Percentiles rank a stretch among this genome's conserved stretches.
phyloP scores from a whole-genome alignment of 2,888 invertebrate species.

The Leptopilina drosophilae region DNA sequence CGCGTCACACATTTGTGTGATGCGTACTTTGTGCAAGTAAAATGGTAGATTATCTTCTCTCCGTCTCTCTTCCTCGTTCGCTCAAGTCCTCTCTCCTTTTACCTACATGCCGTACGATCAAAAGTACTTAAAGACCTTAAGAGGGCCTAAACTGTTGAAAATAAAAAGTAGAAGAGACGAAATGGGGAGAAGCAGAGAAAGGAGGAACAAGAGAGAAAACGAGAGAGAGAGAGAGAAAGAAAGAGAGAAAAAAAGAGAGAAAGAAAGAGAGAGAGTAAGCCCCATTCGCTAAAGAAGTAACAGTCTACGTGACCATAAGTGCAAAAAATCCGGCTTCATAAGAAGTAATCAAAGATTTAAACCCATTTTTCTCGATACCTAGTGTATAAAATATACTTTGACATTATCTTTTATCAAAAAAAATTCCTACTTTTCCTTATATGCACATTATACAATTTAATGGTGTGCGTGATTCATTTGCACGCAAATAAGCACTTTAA shows the following conservation, averaged over 20 bases:
- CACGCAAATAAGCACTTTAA: slow-evolving; percentile 32
- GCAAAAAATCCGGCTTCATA: slow-evolving; percentile 4
- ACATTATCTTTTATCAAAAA: slow-evolving; percentile 30
- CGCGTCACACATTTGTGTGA: slow-evolving; percentile 54
- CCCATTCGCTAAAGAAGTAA: no score
- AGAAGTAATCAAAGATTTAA: slow-evolving; percentile 12
- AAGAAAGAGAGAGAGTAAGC: no score
- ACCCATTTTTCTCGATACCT: slow-evolving; percentile 23
- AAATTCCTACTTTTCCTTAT: not conserved
- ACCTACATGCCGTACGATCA: not conserved
- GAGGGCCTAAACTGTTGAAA: slow-evolving; percentile 61
- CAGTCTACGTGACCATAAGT: not conserved
- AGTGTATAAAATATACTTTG: slow-evolving; percentile 31
- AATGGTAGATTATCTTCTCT: slow-evolving; percentile 49
- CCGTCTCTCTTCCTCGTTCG: not conserved
- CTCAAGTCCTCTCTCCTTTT: not conserved
- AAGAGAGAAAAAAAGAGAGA: no score
- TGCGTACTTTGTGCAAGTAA: slow-evolving; percentile 54
- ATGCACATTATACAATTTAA: no score
- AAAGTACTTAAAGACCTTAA: slow-evolving; percentile 52
- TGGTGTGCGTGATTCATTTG: slow-evolving; percentile 3
- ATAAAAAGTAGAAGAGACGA: slow-evolving; percentile 37
- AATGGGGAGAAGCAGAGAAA: slow-evolving; percentile 15
- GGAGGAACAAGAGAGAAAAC: not conserved
- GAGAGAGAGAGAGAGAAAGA: no score